Evolutionary conservation across 2,113 vertebrate species (phyloP), one percentile per base, ranked within the genome.

Genomic region (Puffinus mauretanicus): DNA sequence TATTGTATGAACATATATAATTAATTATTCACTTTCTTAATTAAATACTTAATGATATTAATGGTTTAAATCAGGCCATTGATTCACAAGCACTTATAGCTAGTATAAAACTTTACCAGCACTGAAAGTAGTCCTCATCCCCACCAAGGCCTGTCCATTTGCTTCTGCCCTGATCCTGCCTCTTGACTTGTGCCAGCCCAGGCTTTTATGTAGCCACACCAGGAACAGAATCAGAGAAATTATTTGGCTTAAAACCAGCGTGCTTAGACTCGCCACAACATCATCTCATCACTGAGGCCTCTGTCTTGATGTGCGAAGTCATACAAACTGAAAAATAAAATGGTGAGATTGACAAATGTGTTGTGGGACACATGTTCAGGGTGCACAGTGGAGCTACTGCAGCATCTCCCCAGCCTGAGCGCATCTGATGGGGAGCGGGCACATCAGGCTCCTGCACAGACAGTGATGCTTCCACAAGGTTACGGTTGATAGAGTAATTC

Each of bases 1-100:
- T 76, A 94, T 72, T 85, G 26, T 46, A 58, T 27, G 70, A 87
- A 89, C 17, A 82, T 79, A 91, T 61, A 36, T 52, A 81, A 95
- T 96, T 93, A 93, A 93, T 95, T 91, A 91, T 95, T 93, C 80
- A 36, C 25, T 85, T 87, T 69, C 86, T 87, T 96, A 95, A 96
- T 96, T 94, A 96, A 96, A 72, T 57, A 14, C 87, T 91, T 91
- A 72, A 66, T 64, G 13, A 30, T 66, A 61, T n/a, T 86, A 80
- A 65, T 88, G 27, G 49, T 77, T 87, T 90, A 61, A 94, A 94
- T 91, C 7, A 17, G 40, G 51, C 62, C 82, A 66, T 25, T 52
- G 21, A 61, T 84, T 85, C 29, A 16, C 79, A 85, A 87, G 90
- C 57, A 90, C 40, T 93, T 82, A 61, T 0, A 92, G 58, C 30